A percentile compares a stretch with the other conserved stretches of the same genome.
Conservation (phyloP, 2,888 invertebrate genomes). For the Agapetus fuscipes region DNA sequence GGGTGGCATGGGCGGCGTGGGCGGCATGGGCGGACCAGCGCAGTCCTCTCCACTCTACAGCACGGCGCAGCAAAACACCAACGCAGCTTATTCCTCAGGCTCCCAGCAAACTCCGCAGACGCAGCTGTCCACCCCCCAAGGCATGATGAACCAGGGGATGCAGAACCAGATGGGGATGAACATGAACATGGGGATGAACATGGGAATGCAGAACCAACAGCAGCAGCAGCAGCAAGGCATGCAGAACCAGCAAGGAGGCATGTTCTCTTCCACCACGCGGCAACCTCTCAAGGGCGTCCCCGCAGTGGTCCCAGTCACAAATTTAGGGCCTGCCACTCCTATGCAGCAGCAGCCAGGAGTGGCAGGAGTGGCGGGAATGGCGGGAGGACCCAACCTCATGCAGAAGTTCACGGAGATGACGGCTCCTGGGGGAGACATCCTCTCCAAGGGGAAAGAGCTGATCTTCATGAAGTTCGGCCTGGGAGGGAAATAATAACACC, state of each 20-base stretch:
- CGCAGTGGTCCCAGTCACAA: constrained; percentile 43
- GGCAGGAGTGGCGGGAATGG: constrained; percentile 30
- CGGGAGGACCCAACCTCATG: constrained; percentile 66
- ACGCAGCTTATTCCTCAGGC: constrained; percentile 19
- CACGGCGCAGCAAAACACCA: constrained; percentile 15
- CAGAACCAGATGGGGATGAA: constrained; percentile 20
- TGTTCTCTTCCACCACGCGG: constrained; percentile 23
- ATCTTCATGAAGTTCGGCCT: constrained; percentile 92
- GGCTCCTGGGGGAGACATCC: constrained; percentile 79
- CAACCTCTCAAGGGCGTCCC: constrained; percentile 36
- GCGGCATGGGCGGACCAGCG: constrained; percentile 23
- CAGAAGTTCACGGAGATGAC: constrained; percentile 85
- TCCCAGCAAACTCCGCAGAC: constrained; percentile 20
- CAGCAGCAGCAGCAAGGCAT: constrained; percentile 25
- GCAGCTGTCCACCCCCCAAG: constrained; percentile 20
- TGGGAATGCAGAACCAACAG: constrained; percentile 25
- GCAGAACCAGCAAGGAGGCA: constrained; percentile 25
- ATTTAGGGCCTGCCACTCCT: constrained; percentile 26
- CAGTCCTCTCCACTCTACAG: constrained; percentile 23
- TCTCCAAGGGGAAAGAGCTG: constrained; percentile 88
- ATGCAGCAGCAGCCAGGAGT: constrained; percentile 32
- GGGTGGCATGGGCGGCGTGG: constrained; percentile 23
- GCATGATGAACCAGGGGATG: constrained; percentile 26
- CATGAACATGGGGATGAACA: constrained; percentile 23
- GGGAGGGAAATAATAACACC: constrained; percentile 58